Conservation (phyloP, 2,888 invertebrate genomes). For the Ptycholaimellus sp. region DNA sequence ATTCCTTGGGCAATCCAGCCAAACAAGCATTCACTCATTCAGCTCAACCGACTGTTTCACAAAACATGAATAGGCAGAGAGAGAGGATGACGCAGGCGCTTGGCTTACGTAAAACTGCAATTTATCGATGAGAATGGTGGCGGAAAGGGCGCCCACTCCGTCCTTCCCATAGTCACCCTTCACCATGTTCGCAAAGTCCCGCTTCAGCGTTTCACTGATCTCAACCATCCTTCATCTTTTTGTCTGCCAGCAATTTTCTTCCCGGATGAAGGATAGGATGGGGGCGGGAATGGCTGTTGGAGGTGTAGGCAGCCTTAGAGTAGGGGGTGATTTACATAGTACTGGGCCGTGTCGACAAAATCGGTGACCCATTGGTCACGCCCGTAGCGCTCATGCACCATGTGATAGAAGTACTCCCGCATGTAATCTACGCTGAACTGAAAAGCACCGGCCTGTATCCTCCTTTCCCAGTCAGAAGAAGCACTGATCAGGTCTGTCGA, state of each 20-base stretch:
- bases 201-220: constrained; percentile 1
- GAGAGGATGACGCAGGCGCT: too few relatives aligned
- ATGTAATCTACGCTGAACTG: constrained; percentile 15
- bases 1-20: too few relatives aligned
- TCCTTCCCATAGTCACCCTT: constrained; percentile 15
- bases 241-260: too few relatives aligned
- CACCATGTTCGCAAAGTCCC: constrained; percentile 9
- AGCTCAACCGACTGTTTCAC: neutral
- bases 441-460: neutral
- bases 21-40: too few relatives aligned
- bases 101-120: constrained; percentile 11
- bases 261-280: too few relatives aligned
- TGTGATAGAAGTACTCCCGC: constrained; percentile 15
- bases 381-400: constrained; percentile 17
- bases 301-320: too few relatives aligned
- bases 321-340: constrained; percentile 21
- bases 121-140: constrained; percentile 11
- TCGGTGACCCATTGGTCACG: constrained; percentile 23
- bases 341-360: constrained; percentile 23
- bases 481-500: neutral
- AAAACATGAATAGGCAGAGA: neutral
- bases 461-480: neutral
- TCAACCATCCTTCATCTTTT: too few relatives aligned
- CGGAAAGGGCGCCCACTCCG: neutral
- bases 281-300: too few relatives aligned